Evolutionary conservation across 2,797 vertebrate genomes (phyloP).

Genomic region (Echiichthys vipera): DNA sequence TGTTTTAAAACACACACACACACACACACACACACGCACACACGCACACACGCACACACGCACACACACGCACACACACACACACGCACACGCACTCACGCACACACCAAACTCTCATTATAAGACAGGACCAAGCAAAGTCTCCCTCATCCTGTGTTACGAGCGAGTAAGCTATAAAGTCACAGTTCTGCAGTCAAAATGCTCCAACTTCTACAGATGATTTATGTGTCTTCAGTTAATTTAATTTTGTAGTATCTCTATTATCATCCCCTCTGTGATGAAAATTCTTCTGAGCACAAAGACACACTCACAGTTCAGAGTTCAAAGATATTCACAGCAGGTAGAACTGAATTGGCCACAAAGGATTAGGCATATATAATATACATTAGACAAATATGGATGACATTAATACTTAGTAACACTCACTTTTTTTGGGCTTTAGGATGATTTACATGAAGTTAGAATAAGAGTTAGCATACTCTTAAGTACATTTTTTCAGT

Average conservation of each 20-base stretch:
- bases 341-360: slow-evolving; percentile 4
- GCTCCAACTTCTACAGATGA: slow-evolving; percentile 6
- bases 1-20: slow-evolving; percentile 9
- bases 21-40: background rate
- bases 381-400: slow-evolving; percentile 1
- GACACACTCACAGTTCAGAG: background rate
- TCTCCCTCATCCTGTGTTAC: background rate
- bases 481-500: background rate
- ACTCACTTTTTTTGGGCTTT: background rate
- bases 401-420: background rate
- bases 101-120: slow-evolving; percentile 6
- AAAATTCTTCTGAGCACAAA: slow-evolving; percentile 13
- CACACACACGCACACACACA: background rate
- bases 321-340: slow-evolving; percentile 7
- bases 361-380: too few species aligned
- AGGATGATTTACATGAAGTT: background rate
- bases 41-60: background rate
- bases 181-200: slow-evolving; percentile 22
- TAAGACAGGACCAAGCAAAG: background rate
- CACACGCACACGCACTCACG: background rate
- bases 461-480: background rate
- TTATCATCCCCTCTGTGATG: background rate
- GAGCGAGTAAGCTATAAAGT: slow-evolving; percentile 31
- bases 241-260: too few species aligned
- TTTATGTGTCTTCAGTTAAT: slow-evolving; percentile 8